Percentiles rank a stretch among this genome's conserved stretches.
Conservation (phyloP, 2,888 invertebrate species). For the Camponotus fellah region DNA sequence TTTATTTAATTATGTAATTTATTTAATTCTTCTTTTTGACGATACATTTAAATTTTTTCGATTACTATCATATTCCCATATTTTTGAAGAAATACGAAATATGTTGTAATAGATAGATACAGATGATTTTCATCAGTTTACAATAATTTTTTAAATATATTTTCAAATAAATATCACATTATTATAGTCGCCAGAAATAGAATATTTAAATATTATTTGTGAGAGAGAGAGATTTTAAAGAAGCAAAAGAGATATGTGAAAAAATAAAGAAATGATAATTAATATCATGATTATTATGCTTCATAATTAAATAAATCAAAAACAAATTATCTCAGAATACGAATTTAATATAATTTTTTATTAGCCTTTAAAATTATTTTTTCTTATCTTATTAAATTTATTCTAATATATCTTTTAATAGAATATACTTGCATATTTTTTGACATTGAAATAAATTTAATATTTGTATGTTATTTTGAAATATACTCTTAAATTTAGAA, state of each 20-base stretch:
- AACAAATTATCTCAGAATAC: not conserved
- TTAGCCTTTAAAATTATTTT: not conserved
- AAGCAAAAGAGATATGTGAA: not conserved
- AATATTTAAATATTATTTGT: not conserved
- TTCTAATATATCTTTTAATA: not conserved
- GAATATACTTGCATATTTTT: not conserved
- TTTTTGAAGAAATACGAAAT: not conserved
- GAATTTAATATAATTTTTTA: not conserved
- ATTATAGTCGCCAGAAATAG: not conserved
- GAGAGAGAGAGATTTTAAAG: not conserved
- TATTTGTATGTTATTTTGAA: not conserved
- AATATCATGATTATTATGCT: too few species aligned
- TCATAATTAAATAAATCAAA: too few species aligned
- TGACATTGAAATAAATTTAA: too few species aligned
- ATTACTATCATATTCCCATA: not conserved
- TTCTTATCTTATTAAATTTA: not conserved
- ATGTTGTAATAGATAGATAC: not conserved
- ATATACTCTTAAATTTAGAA: not conserved
- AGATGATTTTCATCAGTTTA: not conserved
- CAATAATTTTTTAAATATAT: not conserved
- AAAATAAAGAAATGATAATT: too few species aligned
- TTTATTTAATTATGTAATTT: slow-evolving; percentile 18
- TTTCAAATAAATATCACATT: not conserved
- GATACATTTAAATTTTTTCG: not conserved
- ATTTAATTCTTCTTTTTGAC: not conserved